Conservation (phyloP, 2,113 vertebrate genomes). For the Nesogale talazaci region DNA sequence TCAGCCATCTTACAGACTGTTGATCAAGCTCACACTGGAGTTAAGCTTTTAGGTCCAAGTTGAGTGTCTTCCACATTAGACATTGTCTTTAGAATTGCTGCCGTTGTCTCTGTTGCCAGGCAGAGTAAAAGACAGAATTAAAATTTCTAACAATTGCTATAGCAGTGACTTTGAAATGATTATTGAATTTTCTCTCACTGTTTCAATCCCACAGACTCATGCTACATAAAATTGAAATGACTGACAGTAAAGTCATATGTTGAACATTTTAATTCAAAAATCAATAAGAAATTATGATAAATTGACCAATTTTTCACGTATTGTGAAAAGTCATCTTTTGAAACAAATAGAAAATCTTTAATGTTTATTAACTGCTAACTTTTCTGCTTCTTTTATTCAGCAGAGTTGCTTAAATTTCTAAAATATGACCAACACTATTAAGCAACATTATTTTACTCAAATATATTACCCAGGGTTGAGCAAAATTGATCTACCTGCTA, state of each 20-base stretch:
- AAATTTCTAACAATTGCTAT: background rate
- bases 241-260: background rate
- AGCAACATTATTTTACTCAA: background rate
- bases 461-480: background rate
- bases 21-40: no score
- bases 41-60: background rate
- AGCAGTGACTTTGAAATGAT: background rate
- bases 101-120: background rate
- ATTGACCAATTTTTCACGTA: background rate
- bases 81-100: background rate
- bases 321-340: background rate
- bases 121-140: background rate
- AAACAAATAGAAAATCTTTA: background rate
- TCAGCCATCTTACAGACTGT: no score
- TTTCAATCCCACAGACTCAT: background rate
- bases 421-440: background rate
- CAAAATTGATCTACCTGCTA: no score
- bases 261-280: no score
- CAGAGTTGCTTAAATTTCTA: background rate
- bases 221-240: background rate
- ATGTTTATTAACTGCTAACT: background rate
- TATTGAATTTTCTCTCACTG: background rate
- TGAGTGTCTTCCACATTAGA: background rate
- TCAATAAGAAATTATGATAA: background rate
- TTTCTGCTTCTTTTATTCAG: background rate